phyloP scores from a whole-genome alignment of 2,888 invertebrate species.

The Drosophila acutilabella region DNA sequence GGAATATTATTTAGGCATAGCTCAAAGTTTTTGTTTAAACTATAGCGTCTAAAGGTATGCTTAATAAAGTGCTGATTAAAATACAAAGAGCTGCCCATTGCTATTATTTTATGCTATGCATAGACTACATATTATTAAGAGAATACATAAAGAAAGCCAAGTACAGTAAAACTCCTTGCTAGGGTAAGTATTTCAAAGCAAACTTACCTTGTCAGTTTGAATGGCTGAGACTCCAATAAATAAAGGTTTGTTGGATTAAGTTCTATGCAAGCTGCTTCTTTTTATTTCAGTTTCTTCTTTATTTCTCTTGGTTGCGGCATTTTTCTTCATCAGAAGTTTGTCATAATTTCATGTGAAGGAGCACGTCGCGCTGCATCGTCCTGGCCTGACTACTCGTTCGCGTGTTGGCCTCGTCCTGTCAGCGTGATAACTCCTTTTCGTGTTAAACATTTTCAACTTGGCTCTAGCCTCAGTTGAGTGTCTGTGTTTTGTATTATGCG shows the following conservation, averaged over 20 bases:
- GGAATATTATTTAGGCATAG: background rate
- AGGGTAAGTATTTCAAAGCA: background rate
- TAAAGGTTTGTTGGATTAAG: constrained; percentile 5
- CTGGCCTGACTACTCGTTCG: constrained; percentile 11
- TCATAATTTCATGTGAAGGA: constrained; percentile 67
- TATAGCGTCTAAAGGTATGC: too few relatives aligned
- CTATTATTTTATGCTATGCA: too few relatives aligned
- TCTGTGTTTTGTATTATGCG: constrained; percentile 62
- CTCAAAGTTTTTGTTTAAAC: too few relatives aligned
- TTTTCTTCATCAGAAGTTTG: constrained; percentile 64
- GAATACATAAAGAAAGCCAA: background rate
- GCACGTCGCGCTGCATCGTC: constrained; percentile 36
- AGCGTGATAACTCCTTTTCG: constrained; percentile 79
- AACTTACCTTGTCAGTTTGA: background rate
- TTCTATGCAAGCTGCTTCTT: constrained; percentile 3
- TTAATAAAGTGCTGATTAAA: too few relatives aligned
- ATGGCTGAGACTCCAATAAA: background rate
- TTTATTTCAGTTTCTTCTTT: background rate
- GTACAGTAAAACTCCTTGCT: background rate
- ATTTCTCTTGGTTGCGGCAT: constrained; percentile 23
- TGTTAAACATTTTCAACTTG: constrained; percentile 80
- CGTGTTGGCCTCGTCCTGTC: constrained; percentile 58
- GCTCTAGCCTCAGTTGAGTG: constrained; percentile 49
- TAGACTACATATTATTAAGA: too few relatives aligned
- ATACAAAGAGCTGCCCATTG: too few relatives aligned